Conservation (phyloP, 2,888 invertebrate species). For the Synergus japonicus region DNA sequence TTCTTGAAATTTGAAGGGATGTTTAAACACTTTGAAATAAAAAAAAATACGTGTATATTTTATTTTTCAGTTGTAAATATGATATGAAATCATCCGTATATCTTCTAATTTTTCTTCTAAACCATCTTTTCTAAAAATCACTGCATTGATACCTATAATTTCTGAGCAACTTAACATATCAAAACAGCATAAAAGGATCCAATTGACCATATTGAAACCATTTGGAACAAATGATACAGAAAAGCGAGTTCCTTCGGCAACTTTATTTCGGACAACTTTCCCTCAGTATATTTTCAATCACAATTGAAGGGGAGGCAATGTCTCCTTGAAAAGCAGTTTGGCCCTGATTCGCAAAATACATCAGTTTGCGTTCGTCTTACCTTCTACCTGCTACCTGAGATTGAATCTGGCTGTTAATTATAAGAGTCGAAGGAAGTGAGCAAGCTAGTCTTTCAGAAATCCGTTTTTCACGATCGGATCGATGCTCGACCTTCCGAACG, state of each 20-base stretch:
- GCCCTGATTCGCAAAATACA: constrained; percentile 22
- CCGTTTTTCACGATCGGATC: constrained; percentile 29
- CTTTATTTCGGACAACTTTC: constrained; percentile 3
- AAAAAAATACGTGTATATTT: too few species aligned
- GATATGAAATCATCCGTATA: too few species aligned
- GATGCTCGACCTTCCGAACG: constrained; percentile 33
- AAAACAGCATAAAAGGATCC: neutral
- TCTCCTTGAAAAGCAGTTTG: constrained; percentile 26
- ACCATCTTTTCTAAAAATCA: too few species aligned
- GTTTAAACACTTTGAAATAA: too few species aligned
- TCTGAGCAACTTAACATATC: neutral
- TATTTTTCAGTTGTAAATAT: too few species aligned
- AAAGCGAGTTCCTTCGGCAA: too few species aligned
- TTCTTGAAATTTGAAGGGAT: too few species aligned
- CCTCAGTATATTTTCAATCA: neutral
- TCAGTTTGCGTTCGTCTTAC: constrained; percentile 14
- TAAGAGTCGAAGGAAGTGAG: neutral
- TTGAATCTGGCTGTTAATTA: neutral
- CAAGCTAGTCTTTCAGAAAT: constrained; percentile 20
- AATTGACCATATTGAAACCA: neutral
- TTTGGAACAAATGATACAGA: neutral
- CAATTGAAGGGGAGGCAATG: constrained; percentile 7
- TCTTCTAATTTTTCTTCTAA: too few species aligned
- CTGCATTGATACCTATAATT: too few species aligned
- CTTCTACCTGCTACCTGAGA: constrained; percentile 29